These are phyloP conservation scores for Steinernema feltiae DNA, from an alignment of 1,140 invertebrate species.

Conservation along the genomic window DNA sequence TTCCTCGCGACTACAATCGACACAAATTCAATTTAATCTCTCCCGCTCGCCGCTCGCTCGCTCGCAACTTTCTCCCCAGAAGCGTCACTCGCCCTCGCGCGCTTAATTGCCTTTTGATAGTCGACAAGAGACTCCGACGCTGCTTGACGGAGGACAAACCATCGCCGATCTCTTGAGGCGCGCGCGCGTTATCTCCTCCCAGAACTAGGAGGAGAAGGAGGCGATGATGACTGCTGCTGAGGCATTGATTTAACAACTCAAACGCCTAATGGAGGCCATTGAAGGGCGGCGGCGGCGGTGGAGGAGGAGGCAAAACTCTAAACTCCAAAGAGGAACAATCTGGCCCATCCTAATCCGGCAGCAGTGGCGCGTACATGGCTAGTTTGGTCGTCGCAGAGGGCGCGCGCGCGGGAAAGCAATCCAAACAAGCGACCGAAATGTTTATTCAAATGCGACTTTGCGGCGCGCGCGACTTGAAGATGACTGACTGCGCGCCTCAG, in stretches of 20 bases:
- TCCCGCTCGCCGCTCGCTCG: neutral
- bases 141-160: neutral
- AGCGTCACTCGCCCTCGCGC: neutral
- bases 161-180: too few species aligned
- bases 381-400: too few species aligned
- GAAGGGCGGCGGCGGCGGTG: too few species aligned
- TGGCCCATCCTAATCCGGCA: neutral
- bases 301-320: neutral
- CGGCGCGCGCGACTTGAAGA: neutral
- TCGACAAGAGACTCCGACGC: neutral
- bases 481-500: slow-evolving; percentile 9
- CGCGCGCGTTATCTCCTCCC: neutral
- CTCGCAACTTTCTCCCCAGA: neutral
- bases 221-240: neutral
- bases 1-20: neutral
- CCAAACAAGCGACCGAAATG: neutral
- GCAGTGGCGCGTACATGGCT: neutral
- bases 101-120: slow-evolving; percentile 13
- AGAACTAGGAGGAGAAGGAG: neutral
- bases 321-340: neutral
- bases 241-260: slow-evolving; percentile 12
- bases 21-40: neutral
- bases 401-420: too few species aligned
- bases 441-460: slow-evolving; percentile 8
- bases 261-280: slow-evolving; percentile 10